Evolutionary conservation across 92 coral and sea anemone species (phyloP), one percentile per base, ranked within the genome.

Genomic region (Epizoanthus stellaris): DNA sequence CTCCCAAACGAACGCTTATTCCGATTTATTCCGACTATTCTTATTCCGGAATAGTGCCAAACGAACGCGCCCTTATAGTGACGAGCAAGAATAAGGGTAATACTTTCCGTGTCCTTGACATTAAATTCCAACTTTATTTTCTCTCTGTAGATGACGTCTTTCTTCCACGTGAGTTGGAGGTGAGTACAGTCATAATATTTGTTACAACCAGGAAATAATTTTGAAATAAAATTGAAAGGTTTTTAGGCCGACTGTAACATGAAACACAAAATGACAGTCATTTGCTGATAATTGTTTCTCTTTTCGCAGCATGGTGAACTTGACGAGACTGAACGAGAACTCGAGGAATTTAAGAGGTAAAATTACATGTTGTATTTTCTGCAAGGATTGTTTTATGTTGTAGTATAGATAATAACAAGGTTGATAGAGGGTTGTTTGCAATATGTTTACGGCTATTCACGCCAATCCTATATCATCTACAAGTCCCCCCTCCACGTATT

Each of bases 301-400:
- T 63, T 54, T 40, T 34, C 21, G 2, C 58, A 79, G 83, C 67
- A 79, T 43, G 83, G 83, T 79, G 83, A 79, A 17, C 70, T 79
- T 15, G 83, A 79, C 17, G 83, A 79, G 72, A 79, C 83, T 7
- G 83, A 79, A 13, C 72, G 83, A 45, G 83, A 79, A 70, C 61
- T 79, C 71, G 83, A 79, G 61, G 83, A 79, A 34, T 79, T 79
- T 45, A 79, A 79, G 67, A 79, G 83, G 83, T 79, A 79, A 23
- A 17, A 14, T 14, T 8, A 34, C 47, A 13, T 38, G 17, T 36
- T 17, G 17, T 43, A 3, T 38, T 17, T 38, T 14, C 21, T 17
- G 10, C n/a, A 43, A 36, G 8, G 20, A 19, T 68, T 68, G 14
- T 5, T 11, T 5, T 16, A 0, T 67, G 36, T 67, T 3, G 16